These are phyloP conservation scores for Mandrillus leucophaeus DNA, from an alignment of 2,113 vertebrate species.

Conservation along the genomic window DNA sequence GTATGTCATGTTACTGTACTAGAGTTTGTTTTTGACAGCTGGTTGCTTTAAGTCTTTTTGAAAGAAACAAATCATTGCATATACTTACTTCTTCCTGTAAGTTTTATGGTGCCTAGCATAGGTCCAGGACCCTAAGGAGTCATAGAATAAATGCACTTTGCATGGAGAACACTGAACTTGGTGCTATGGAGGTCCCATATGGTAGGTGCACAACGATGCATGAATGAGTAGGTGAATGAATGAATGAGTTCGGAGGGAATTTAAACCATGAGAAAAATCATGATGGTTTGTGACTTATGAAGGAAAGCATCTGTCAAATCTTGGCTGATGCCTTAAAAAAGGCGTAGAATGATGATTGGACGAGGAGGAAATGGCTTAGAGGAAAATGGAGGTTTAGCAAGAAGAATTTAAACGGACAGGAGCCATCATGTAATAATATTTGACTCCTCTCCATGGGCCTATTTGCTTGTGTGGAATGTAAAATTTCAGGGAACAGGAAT, in stretches of 20 bases:
- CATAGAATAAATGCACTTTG: not conserved
- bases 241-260: conserved; percentile 47
- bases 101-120: conserved; percentile 27
- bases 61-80: conserved; percentile 49
- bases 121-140: not conserved
- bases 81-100: conserved; percentile 37
- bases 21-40: conserved; percentile 29
- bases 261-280: not conserved
- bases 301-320: not conserved
- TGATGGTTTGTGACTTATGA: conserved; percentile 14
- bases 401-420: conserved; percentile 31
- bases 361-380: conserved; percentile 16
- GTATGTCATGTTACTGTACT: not conserved
- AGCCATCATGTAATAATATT: conserved; percentile 6
- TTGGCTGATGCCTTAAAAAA: conserved; percentile 45
- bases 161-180: not conserved
- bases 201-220: not conserved
- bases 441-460: not conserved
- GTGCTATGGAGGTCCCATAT: not conserved
- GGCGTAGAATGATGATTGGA: conserved; percentile 26
- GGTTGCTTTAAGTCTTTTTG: conserved; percentile 54
- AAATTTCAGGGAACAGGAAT: conserved; percentile 14
- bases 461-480: conserved; percentile 22
- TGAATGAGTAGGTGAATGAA: conserved; percentile 27
- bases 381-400: conserved; percentile 46